A percentile compares a stretch with the other conserved stretches of the same genome.
Evolutionary conservation across 2,888 invertebrate species (phyloP).

Genomic region (Platypus cylindrus): DNA sequence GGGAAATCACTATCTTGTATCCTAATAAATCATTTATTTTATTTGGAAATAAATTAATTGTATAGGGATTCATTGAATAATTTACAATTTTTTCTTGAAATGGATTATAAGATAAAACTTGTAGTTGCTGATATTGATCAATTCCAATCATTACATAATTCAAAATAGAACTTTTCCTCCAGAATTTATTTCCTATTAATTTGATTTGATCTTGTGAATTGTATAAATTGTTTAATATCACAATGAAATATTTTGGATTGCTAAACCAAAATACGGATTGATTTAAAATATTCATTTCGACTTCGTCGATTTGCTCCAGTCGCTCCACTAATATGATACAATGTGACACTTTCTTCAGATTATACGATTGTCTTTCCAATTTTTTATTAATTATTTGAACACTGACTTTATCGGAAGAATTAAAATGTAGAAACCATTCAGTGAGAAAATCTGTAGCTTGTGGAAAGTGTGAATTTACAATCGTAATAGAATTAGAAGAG

Average conservation of each 20-base stretch:
- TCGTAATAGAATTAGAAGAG: too few species aligned
- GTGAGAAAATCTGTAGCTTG: too few species aligned
- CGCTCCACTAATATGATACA: not conserved
- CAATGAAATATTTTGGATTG: not conserved
- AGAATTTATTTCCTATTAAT: not conserved
- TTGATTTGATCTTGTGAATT: not conserved
- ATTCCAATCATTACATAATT: not conserved
- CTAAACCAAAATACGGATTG: not conserved
- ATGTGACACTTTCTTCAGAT: not conserved
- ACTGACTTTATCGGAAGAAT: not conserved
- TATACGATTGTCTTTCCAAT: not conserved
- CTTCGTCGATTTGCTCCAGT: not conserved
- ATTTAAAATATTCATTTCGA: not conserved
- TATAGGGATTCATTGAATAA: not conserved
- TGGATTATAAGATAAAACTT: not conserved
- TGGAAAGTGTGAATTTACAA: not conserved
- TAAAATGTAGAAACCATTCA: too few species aligned
- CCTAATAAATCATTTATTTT: slow-evolving; percentile 1
- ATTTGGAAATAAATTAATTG: slow-evolving; percentile 1
- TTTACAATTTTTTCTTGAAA: too few species aligned
- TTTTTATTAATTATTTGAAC: not conserved
- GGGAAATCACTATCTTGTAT: slow-evolving; percentile 1
- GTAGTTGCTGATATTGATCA: not conserved
- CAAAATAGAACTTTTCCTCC: not conserved
- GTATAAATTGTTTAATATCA: not conserved